These are phyloP conservation scores for Hyles lineata DNA, from an alignment of 2,888 invertebrate species.

Conservation along the genomic window DNA sequence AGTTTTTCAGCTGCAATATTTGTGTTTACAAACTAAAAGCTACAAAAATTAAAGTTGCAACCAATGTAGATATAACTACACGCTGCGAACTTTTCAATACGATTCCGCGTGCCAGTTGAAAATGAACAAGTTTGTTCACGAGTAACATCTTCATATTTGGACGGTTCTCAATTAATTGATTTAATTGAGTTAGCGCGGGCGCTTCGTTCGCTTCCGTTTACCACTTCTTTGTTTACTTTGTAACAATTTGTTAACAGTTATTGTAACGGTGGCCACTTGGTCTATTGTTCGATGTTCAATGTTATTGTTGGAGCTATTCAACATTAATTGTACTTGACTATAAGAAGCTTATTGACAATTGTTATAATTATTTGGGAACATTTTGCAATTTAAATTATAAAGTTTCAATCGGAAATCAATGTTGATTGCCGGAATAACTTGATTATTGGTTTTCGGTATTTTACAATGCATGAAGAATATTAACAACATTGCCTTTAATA, in stretches of 20 bases:
- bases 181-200: constrained; percentile 18
- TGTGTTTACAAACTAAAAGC: neutral
- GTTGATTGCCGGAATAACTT: too few species aligned
- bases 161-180: constrained; percentile 25
- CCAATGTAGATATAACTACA: neutral
- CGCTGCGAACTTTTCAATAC: neutral
- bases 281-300: constrained; percentile 22
- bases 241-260: constrained; percentile 54
- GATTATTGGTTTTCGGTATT: too few species aligned
- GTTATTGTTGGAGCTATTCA: neutral
- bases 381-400: neutral
- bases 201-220: constrained; percentile 32
- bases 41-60: neutral
- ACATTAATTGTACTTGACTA: neutral
- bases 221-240: constrained; percentile 47
- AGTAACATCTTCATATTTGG: constrained; percentile 24
- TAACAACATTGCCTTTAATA: too few species aligned
- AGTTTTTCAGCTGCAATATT: too few species aligned
- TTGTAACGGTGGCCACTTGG: constrained; percentile 43
- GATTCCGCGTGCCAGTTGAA: constrained; percentile 2
- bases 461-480: too few species aligned
- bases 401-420: too few species aligned
- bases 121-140: constrained; percentile 22
- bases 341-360: neutral
- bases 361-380: neutral